phyloP scores from a whole-genome alignment of 2,113 vertebrate genomes.

The Sinocyclocheilus anshuiensis region DNA sequence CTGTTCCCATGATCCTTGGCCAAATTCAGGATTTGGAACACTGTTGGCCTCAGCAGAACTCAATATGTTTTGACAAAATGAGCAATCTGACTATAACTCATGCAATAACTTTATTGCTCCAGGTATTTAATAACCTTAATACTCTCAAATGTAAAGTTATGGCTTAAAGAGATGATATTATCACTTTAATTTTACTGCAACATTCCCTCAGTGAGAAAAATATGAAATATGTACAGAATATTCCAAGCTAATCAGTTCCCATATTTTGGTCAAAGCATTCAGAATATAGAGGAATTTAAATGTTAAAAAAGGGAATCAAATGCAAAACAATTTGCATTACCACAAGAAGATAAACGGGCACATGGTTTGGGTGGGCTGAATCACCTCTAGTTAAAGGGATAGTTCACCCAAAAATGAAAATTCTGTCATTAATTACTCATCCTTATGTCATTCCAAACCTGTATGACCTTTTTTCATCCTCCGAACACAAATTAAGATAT shows the following conservation, averaged over 20 bases:
- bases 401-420: too few species aligned
- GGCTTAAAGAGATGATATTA: slow-evolving; percentile 27
- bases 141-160: neutral
- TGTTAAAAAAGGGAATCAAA: neutral
- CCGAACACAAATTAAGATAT: too few species aligned
- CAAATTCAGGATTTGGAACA: slow-evolving; percentile 57
- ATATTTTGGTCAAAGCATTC: neutral
- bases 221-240: neutral
- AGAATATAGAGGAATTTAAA: neutral
- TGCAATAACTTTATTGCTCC: slow-evolving; percentile 43
- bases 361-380: neutral
- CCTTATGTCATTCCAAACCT: too few species aligned
- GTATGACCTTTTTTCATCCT: too few species aligned
- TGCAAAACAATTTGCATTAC: neutral
- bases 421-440: too few species aligned
- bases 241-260: neutral
- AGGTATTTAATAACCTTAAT: slow-evolving; percentile 28
- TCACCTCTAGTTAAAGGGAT: neutral
- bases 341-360: neutral
- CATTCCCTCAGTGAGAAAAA: neutral
- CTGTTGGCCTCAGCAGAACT: slow-evolving; percentile 60
- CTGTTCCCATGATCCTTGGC: slow-evolving; percentile 49
- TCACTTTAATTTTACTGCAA: neutral
- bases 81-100: slow-evolving; percentile 42
- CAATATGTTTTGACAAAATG: slow-evolving; percentile 57